phyloP scores from a whole-genome alignment of 1,140 invertebrate genomes.

The Polypedilum vanderplanki region DNA sequence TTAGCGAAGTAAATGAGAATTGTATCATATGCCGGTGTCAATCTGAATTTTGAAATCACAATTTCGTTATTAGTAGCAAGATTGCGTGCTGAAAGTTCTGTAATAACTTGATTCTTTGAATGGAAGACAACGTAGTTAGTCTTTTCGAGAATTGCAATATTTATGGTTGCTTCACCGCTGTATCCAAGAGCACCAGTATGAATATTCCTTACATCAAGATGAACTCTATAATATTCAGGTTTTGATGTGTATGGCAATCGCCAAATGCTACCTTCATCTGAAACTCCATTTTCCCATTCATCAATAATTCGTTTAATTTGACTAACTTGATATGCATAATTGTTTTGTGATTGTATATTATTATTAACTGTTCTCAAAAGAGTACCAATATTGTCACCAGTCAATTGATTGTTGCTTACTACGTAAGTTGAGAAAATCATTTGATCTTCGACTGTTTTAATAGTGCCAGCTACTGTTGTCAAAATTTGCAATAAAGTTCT shows the following conservation, averaged over 20 bases:
- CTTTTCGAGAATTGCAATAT: background rate
- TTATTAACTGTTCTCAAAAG: background rate
- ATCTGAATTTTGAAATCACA: background rate
- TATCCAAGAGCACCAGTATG: background rate
- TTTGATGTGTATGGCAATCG: background rate
- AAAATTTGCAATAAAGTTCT: background rate
- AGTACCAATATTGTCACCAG: background rate
- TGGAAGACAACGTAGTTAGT: background rate
- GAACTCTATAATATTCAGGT: background rate
- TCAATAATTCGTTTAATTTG: background rate
- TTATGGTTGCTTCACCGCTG: background rate
- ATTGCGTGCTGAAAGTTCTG: background rate
- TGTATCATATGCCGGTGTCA: background rate
- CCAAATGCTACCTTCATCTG: background rate
- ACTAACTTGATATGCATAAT: background rate
- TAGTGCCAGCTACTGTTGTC: background rate
- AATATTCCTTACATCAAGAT: background rate
- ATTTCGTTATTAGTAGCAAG: background rate
- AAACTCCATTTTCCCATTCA: background rate
- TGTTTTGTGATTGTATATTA: background rate
- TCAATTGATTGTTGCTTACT: background rate
- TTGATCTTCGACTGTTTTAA: background rate
- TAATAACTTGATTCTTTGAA: background rate
- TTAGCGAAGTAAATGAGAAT: background rate
- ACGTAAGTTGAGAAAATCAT: background rate